Evolutionary conservation across 2,888 invertebrate genomes (phyloP), one percentile per base, ranked within the genome.

Genomic region (Zelleria hepariella): DNA sequence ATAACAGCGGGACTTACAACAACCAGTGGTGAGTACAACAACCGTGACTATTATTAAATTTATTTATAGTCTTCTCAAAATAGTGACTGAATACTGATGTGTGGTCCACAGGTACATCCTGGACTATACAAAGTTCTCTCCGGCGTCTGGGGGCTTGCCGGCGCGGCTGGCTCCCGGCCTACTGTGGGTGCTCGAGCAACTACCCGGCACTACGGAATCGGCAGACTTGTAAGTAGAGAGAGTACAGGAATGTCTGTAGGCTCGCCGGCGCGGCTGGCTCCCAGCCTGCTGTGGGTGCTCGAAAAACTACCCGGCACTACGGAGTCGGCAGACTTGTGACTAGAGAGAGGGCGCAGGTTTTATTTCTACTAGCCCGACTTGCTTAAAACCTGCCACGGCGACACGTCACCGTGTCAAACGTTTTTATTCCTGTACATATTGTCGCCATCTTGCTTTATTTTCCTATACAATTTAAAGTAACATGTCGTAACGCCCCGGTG

Each of bases 1-100:
- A 90, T 76, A 94, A 94, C 82, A 93, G 93, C 72, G 94, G 94
- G 62, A 94, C 94, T 42, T 93, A 94, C 80, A 94, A 94, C 75
- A 94, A 94, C 72, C 93, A 94, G 72, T 94, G 94, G 93, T 93
- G 82, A 88, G 80, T 90, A 26, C 26, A 26, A 26, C 5, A 26
- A 7, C 4, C 7, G 4, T 5, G 7, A 5, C 26, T 26, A 26
- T 5, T 4, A 26, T 26, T 26, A 4, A 26, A 26, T 26, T 5
- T 5, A 5, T 7, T 5, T 26, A 4, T 26, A 26, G 26, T 26
- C 26, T 4, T 26, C 26, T 26, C 32, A 42, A 32, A 32, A 32
- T 32, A 5, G 32, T 10, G 10, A 32, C n/a, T 0, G 7, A 32
- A 5, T 32, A 32, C 32, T 2, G 5, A 10, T 10, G 32, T 5